Base-by-base conservation (phyloP, 2,888 invertebrate species). In the Polymixis lichenea region DNA sequence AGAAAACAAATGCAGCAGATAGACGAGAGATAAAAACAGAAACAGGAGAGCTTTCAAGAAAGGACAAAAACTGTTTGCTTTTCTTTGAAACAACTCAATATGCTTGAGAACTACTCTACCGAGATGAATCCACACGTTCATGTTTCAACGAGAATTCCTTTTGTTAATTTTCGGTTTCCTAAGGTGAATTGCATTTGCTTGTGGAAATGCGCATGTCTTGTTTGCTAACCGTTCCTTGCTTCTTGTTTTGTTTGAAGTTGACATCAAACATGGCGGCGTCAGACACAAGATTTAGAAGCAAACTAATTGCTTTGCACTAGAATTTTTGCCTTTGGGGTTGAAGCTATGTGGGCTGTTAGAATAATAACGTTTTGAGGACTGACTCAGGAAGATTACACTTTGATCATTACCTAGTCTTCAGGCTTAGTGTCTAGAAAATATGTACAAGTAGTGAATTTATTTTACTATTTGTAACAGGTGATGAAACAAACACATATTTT, bases 261-360 rank as follows among this genome's bases (percentile, higher is more conserved):
- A 46, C 60, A 53, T 53, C 58, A 65, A 83, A 79, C 32, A 69
- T 68, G 55, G 73, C 62, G 61, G 32, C 43, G 11, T 32, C 4
- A 64, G 53, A 75, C 28, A 58, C 25, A 38, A 75, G 58, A 64
- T 69, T 43, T 28, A 15, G 49, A 38, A 53, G 51, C 55, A 62
- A 82, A 78, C 55, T 82, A 61, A 82, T 82, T 78, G 43, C 82
- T 82, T 78, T 66, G 25, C 22, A 60, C 28, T 58, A 46, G 25
- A 38, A 49, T 74, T 11, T 65, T 51, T 61, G 15, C 43, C 13
- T 61, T 22, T 13, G 13, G 1, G 7, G 25, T 51, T 51, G 43
- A 22, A 25, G 55, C 22, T 62, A 38, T 61, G 32, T 49, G n/a
- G 3, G 19, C 32, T 49, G 25, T 17, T 51, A 51, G 28, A 19